A percentile compares a stretch with the other conserved stretches of the same genome.
Evolutionary conservation across 2,888 invertebrate species (phyloP).

Genomic region (Zhuqinia jingwanae): DNA sequence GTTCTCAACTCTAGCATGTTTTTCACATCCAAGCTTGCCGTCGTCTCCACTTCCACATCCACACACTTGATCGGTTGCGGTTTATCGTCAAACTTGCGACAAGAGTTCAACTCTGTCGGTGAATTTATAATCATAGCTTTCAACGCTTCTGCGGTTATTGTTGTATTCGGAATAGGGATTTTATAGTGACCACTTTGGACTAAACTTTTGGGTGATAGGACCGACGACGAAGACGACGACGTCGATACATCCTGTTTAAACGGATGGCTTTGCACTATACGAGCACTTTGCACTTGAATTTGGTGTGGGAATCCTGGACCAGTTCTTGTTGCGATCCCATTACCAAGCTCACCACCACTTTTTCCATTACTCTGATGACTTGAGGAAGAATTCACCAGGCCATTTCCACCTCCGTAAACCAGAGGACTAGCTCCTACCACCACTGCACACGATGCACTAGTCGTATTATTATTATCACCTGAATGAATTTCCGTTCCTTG

Average conservation of each 20-base stretch:
- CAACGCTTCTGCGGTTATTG: conserved; percentile 61
- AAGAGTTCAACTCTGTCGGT: conserved; percentile 92
- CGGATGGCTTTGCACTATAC: conserved; percentile 72
- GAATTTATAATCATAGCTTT: conserved; percentile 83
- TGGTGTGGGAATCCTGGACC: conserved; percentile 61
- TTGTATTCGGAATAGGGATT: conserved; percentile 60
- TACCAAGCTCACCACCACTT: conserved; percentile 19
- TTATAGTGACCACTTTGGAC: conserved; percentile 68
- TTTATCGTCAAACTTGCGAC: conserved; percentile 90
- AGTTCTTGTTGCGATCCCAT: conserved; percentile 43
- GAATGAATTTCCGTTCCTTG: conserved; percentile 56
- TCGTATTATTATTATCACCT: conserved; percentile 4
- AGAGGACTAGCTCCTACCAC: conserved; percentile 31
- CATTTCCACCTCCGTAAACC: conserved; percentile 38
- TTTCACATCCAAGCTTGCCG: conserved; percentile 31
- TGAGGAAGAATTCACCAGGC: conserved; percentile 27
- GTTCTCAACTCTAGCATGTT: conserved; percentile 59
- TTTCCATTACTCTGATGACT: conserved; percentile 1
- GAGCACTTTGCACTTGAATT: conserved; percentile 67
- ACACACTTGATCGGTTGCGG: conserved; percentile 82
- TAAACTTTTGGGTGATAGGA: conserved; percentile 42
- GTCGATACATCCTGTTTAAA: conserved; percentile 47
- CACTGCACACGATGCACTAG: background rate
- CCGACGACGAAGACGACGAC: background rate
- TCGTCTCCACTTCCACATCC: conserved; percentile 52